phyloP scores from a whole-genome alignment of 2,113 vertebrate genomes.

The Xiphophorus maculatus region DNA sequence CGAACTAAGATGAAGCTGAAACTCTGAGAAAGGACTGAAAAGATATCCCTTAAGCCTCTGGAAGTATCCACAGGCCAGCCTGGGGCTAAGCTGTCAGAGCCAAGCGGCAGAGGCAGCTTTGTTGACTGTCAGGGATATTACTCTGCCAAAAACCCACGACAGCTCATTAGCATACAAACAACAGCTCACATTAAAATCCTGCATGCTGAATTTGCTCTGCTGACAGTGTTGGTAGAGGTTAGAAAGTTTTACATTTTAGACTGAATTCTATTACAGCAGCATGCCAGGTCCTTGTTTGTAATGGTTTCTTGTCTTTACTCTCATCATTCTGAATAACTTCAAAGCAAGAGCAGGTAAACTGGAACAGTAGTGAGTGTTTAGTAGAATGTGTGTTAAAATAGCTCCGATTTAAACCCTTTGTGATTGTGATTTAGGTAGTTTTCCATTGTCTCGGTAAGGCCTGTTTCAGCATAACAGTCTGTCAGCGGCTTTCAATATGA shows the following conservation, averaged over 20 bases:
- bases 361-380: slow-evolving; percentile 29
- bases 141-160: slow-evolving; percentile 14
- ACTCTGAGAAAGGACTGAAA: slow-evolving; percentile 31
- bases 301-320: slow-evolving; percentile 36
- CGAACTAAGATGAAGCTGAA: slow-evolving; percentile 27
- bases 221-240: slow-evolving; percentile 3
- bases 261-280: background rate
- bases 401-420: slow-evolving; percentile 8
- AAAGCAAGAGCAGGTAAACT: slow-evolving; percentile 79
- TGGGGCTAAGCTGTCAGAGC: slow-evolving; percentile 47
- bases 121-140: slow-evolving; percentile 13
- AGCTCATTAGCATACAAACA: slow-evolving; percentile 16
- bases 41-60: slow-evolving; percentile 39
- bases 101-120: slow-evolving; percentile 27
- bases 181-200: slow-evolving; percentile 21
- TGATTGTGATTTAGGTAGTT: slow-evolving; percentile 46
- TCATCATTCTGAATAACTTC: slow-evolving; percentile 50
- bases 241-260: background rate
- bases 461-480: no score
- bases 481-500: no score
- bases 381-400: slow-evolving; percentile 48
- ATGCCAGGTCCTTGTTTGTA: slow-evolving; percentile 16
- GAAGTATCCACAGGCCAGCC: slow-evolving; percentile 29
- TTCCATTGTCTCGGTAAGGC: background rate
- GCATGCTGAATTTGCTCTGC: slow-evolving; percentile 10